phyloP scores from a whole-genome alignment of 1,140 invertebrate species.

The Plectus sambesii region DNA sequence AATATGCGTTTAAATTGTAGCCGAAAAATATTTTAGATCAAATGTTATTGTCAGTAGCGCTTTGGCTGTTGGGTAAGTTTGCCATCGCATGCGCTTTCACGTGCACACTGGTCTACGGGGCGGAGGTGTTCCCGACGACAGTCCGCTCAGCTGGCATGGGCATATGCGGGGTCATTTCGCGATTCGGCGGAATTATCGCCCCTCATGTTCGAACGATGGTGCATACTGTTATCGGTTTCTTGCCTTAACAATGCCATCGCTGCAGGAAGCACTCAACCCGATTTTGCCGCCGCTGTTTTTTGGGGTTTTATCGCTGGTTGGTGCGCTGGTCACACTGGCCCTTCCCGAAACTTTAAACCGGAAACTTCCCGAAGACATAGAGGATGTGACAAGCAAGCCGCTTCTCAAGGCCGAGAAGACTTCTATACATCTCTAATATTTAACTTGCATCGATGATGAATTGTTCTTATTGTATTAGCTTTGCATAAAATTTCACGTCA shows the following conservation, averaged over 20 bases:
- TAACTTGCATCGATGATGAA: no score
- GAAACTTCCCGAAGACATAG: no score
- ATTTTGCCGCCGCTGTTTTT: constrained; percentile 17
- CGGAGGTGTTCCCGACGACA: constrained; percentile 5
- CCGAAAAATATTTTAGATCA: no score
- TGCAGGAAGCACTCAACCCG: constrained; percentile 15
- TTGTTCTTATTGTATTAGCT: no score
- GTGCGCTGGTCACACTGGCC: constrained; percentile 15
- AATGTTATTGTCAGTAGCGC: no score
- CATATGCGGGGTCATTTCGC: constrained; percentile 18
- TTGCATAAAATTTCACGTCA: no score
- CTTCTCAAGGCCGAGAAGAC: no score
- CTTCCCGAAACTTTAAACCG: constrained; percentile 19
- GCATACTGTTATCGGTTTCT: not conserved
- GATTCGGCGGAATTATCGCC: constrained; percentile 22
- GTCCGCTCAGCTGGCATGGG: constrained; percentile 19
- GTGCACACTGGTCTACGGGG: constrained; percentile 21
- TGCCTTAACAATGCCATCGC: not conserved
- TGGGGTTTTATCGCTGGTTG: constrained; percentile 11
- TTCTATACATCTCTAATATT: no score
- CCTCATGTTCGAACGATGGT: constrained; percentile 18
- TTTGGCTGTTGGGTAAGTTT: constrained; percentile 24
- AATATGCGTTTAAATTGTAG: no score
- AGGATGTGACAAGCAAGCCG: no score
- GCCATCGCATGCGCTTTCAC: constrained; percentile 21